Conservation (phyloP, 2,797 vertebrate genomes). For the Esox lucius region DNA sequence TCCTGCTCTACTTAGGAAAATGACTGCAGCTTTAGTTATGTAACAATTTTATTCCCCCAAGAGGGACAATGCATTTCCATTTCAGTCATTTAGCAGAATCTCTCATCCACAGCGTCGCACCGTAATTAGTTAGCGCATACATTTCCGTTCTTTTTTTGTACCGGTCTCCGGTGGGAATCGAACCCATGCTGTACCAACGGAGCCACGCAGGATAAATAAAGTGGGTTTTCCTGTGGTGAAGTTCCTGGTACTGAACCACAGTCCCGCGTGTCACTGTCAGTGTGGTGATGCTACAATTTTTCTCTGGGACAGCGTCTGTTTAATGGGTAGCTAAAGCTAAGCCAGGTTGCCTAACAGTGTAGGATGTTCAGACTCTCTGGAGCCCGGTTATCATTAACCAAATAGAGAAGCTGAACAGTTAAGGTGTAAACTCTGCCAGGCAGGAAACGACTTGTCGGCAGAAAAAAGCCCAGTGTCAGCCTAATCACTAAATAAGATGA, state of each 20-base stretch:
- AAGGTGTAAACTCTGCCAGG: conserved; percentile 29
- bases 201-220: not conserved
- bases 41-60: not conserved
- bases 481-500: conserved; percentile 41
- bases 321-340: not conserved
- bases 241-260: not conserved
- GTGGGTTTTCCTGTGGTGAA: not conserved
- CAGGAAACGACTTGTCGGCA: conserved; percentile 32
- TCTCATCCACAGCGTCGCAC: no score
- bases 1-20: not conserved
- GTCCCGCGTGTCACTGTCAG: not conserved
- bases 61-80: not conserved
- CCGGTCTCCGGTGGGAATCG: no score
- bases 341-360: not conserved
- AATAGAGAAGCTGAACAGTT: conserved; percentile 20
- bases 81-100: no score
- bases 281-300: not conserved
- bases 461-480: conserved; percentile 15
- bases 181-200: no score
- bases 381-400: conserved; percentile 33
- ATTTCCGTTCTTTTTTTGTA: no score
- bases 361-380: not conserved
- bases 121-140: no score
- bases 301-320: not conserved
- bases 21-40: not conserved